phyloP scores from a whole-genome alignment of 2,888 invertebrate genomes.

The Dasypogon diadema region DNA sequence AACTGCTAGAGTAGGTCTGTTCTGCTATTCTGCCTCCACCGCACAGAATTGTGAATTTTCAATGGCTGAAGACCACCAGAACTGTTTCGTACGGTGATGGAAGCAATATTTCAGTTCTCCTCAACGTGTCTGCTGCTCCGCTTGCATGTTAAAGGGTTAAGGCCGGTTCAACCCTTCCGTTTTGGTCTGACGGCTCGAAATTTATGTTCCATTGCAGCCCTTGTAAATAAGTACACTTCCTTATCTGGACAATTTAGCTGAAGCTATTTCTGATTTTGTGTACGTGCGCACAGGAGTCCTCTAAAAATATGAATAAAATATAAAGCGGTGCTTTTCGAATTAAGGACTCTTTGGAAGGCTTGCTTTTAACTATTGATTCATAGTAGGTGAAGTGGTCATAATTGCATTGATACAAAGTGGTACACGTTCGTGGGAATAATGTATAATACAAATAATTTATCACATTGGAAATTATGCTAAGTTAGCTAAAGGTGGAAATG shows the following conservation, averaged over 20 bases:
- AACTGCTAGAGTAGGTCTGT: background rate
- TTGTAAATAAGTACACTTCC: slow-evolving; percentile 16
- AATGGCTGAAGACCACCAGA: slow-evolving; percentile 2
- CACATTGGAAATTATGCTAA: too few relatives aligned
- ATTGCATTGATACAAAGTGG: too few relatives aligned
- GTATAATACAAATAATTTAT: too few relatives aligned
- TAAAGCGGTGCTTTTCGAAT: too few relatives aligned
- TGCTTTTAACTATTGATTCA: too few relatives aligned
- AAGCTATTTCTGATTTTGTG: background rate
- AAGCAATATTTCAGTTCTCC: slow-evolving; percentile 3
- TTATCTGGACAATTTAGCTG: slow-evolving; percentile 6
- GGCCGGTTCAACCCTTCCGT: slow-evolving; percentile 6
- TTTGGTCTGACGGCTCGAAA: slow-evolving; percentile 1
- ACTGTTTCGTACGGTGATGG: background rate
- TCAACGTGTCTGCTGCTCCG: slow-evolving; percentile 1
- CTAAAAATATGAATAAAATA: too few relatives aligned
- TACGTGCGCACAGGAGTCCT: background rate
- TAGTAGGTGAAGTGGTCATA: too few relatives aligned
- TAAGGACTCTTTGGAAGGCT: too few relatives aligned
- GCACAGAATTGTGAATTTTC: slow-evolving; percentile 1
- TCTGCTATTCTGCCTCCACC: background rate
- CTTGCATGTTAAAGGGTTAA: slow-evolving; percentile 2
- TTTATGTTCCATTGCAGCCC: slow-evolving; percentile 7
- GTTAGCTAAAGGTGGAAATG: too few relatives aligned
- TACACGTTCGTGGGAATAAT: too few relatives aligned